phyloP scores from a whole-genome alignment of 2,797 vertebrate species.

The Epinephelus coioides region DNA sequence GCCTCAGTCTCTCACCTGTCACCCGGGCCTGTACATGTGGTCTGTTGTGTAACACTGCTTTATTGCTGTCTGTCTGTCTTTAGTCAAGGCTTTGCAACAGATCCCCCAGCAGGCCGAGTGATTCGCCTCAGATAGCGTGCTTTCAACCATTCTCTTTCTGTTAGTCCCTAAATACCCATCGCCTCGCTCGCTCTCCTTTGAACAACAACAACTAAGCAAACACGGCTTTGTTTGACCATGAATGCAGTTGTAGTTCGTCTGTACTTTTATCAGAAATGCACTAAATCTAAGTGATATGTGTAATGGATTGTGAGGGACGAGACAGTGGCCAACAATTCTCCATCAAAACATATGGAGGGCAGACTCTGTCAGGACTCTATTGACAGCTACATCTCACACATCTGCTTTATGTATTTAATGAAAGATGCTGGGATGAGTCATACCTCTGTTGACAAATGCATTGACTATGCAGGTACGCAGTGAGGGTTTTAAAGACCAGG shows the following conservation, averaged over 20 bases:
- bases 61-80: conserved; percentile 51
- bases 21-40: conserved; percentile 46
- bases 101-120: conserved; percentile 36
- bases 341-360: neutral
- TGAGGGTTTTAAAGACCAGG: neutral
- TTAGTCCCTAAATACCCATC: conserved; percentile 31
- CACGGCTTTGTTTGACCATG: neutral
- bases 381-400: neutral
- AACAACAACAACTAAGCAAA: conserved; percentile 5
- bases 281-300: neutral
- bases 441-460: conserved; percentile 10
- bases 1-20: conserved; percentile 66
- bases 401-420: conserved; percentile 14
- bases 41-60: conserved; percentile 68
- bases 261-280: conserved; percentile 16
- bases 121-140: conserved; percentile 27
- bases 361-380: neutral
- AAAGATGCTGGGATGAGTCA: conserved; percentile 21
- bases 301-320: conserved; percentile 7
- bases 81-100: conserved; percentile 49
- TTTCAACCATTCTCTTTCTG: conserved; percentile 28
- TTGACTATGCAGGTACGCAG: conserved; percentile 26
- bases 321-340: neutral
- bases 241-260: neutral
- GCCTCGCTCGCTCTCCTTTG: conserved; percentile 9